Base-by-base conservation (phyloP, 2,113 vertebrate genomes). In the Lathamus discolor region DNA sequence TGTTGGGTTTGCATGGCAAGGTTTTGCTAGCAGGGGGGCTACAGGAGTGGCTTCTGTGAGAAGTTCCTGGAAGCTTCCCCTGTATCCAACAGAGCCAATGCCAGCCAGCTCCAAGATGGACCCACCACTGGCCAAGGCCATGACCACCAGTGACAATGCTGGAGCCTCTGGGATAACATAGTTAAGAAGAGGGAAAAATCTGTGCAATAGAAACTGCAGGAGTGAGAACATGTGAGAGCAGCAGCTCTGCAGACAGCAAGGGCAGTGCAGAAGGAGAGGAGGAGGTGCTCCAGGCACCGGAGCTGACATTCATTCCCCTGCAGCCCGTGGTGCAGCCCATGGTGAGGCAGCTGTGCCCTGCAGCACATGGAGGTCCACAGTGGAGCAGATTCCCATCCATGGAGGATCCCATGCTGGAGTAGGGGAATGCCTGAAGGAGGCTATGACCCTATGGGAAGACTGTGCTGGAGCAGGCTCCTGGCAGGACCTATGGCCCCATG, bases 91-190 rank as follows among this genome's bases (percentile, higher is more conserved):
- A n/a, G 27, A 44, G 77, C 7, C 31, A 55, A 11, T 8, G 35
- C 10, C 22, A 33, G 39, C 12, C 0, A 0, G 33, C 3, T 64
- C 83, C 33, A 70, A 57, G 31, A 25, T 0, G 3, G 43, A 76
- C 18, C 31, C 17, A 19, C 8, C 0, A 0, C 54, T 37, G 29
- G 19, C 10, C 41, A 49, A 44, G 48, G 69, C 55, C 25, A 7
- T 35, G 17, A 12, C 67, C 39, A 48, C 13, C 46, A 43, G 41
- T 1, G 2, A 8, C 29, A 10, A 27, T 20, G 54, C 41, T 7
- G n/a, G 35, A 20, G 16, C 23, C 55, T 70, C 23, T 22, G 19
- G 55, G 13, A 49, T 14, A 69, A 18, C 41, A n/a, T 16, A 59
- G 9, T 46, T n/a, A 51, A 57, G 83, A 51, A 82, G 6, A 6